Evolutionary conservation across 2,113 vertebrate genomes (phyloP).

Genomic region (Scatophagus argus): DNA sequence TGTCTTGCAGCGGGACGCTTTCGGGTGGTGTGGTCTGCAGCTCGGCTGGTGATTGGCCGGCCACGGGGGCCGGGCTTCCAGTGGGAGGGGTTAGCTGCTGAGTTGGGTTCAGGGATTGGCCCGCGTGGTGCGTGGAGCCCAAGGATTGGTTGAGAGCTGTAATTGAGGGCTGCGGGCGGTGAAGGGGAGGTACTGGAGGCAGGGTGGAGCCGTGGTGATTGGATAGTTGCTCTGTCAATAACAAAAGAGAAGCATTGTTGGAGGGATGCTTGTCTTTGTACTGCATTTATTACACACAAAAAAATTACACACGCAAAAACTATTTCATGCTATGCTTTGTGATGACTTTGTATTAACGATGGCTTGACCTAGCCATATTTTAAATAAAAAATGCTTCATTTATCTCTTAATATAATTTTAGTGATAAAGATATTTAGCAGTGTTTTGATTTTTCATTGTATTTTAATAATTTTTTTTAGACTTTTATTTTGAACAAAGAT

Average conservation of each 20-base stretch:
- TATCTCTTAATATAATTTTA: not conserved
- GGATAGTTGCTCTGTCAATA: conserved; percentile 90
- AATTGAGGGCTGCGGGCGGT: conserved; percentile 93
- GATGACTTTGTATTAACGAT: not conserved
- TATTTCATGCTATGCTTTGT: too few species aligned
- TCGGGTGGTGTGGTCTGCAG: conserved; percentile 99
- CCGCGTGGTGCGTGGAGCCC: conserved; percentile 83
- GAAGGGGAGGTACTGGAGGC: conserved; percentile 93
- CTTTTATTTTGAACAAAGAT: not conserved
- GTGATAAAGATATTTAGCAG: not conserved
- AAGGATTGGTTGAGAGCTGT: conserved; percentile 97
- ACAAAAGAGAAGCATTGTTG: conserved; percentile 6
- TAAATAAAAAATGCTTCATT: not conserved
- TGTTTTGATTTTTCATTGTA: not conserved
- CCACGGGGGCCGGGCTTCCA: conserved; percentile 95
- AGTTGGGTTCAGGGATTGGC: conserved; percentile 68
- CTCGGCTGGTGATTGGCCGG: conserved; percentile 96
- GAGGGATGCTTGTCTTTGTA: not conserved
- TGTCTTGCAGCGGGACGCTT: conserved; percentile 99
- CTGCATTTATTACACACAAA: not conserved
- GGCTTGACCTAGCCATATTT: not conserved
- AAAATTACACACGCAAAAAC: too few species aligned
- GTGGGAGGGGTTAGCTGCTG: conserved; percentile 72
- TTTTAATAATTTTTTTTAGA: not conserved
- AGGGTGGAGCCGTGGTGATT: conserved; percentile 91